These are phyloP conservation scores for Phalloptychus januarius DNA, from an alignment of 2,797 vertebrate species.

Conservation along the genomic window DNA sequence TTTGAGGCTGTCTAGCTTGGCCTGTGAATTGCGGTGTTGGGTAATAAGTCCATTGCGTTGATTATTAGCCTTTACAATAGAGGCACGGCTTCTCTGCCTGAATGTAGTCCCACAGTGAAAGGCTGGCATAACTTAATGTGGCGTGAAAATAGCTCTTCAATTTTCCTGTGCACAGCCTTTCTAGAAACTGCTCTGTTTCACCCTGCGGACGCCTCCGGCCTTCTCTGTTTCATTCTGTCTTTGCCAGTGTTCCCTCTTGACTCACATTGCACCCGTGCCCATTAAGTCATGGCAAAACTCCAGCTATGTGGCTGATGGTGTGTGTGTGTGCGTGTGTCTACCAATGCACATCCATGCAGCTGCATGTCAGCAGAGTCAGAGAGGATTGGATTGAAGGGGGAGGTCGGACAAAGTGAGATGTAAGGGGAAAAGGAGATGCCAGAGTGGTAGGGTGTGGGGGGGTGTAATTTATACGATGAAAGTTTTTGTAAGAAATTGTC, in stretches of 20 bases:
- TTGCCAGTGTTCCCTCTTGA: slow-evolving; percentile 28
- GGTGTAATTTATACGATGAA: slow-evolving; percentile 54
- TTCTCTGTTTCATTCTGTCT: slow-evolving; percentile 56
- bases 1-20: slow-evolving; percentile 58
- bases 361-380: slow-evolving; percentile 20
- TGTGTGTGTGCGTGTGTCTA: background rate
- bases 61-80: slow-evolving; percentile 72
- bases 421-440: slow-evolving; percentile 13
- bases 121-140: slow-evolving; percentile 74
- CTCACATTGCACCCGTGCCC: slow-evolving; percentile 30
- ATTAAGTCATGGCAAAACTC: slow-evolving; percentile 43
- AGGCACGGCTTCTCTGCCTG: slow-evolving; percentile 56
- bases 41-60: slow-evolving; percentile 69
- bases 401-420: slow-evolving; percentile 37
- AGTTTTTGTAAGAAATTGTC: slow-evolving; percentile 68
- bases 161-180: slow-evolving; percentile 63
- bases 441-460: slow-evolving; percentile 25
- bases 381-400: slow-evolving; percentile 4
- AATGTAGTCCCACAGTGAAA: slow-evolving; percentile 48
- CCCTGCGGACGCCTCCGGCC: slow-evolving; percentile 53
- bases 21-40: slow-evolving; percentile 59
- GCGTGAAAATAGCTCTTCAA: slow-evolving; percentile 77
- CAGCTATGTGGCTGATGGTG: slow-evolving; percentile 13
- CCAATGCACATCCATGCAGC: slow-evolving; percentile 8
- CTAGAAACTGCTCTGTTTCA: slow-evolving; percentile 56